Base-by-base conservation (phyloP, 2,113 vertebrate species). In the Bubalus kerabau region DNA sequence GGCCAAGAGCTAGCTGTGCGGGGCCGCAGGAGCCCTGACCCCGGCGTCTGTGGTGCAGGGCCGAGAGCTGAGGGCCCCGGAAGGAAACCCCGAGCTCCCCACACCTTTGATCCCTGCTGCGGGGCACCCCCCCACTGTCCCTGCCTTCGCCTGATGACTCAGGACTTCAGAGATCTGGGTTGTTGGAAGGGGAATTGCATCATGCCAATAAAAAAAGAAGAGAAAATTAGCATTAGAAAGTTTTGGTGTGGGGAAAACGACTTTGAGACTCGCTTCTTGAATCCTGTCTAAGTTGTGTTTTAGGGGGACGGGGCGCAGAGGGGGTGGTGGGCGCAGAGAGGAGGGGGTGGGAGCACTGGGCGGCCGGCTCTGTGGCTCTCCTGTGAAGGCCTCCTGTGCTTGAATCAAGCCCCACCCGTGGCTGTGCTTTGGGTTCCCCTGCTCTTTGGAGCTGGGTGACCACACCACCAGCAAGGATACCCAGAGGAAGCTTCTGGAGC, bases 121-220 rank as follows among this genome's bases (percentile, higher is more conserved):
- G 28, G 87, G 17, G n/a, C 71, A 28, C 60, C 52, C 64, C 64
- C 80, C 62, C 54, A 52, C 80, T 16, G 50, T 83, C 76, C 56
- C 87, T 48, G 87, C 76, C 74, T 85, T 90, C 23, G 8, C 46
- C 62, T 67, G 64, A 94, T 97, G 96, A 95, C 95, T 97, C 88
- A 94, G 95, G 76, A 57, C 93, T 74, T 57, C 23, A 62, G 90
- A 96, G 97, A 85, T 82, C 56, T 90, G 82, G 64, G 17, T 57
- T 54, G 81, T 92, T 95, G 74, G 62, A 85, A 81, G 92, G 92
- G 86, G 92, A 87, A 52, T 94, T 96, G 84, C 74, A 59, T 97
- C 95, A 52, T n/a, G 48, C 52, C 81, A 87, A 46, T 90, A 40
- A 78, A 94, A 91, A 91, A 46, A 80, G 26, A 78, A 28, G 48